Evolutionary conservation across 2,113 vertebrate genomes (phyloP).

Genomic region (Stigmatopora nigra): DNA sequence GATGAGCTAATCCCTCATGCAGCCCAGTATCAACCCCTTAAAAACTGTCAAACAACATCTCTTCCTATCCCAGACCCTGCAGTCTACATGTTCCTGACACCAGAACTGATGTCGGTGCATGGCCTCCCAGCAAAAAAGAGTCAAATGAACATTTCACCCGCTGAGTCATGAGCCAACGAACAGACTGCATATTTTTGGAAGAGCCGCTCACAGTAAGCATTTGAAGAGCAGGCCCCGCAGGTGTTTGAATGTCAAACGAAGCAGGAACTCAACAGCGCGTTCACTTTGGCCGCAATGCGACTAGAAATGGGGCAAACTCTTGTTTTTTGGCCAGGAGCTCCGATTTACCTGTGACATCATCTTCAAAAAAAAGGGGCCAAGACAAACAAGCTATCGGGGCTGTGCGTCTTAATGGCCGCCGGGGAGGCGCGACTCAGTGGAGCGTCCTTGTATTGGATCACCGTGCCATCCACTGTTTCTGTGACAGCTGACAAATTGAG

Average conservation of each 20-base stretch:
- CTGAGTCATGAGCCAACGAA: not conserved
- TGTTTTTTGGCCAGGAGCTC: constrained; percentile 33
- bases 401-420: constrained; percentile 13
- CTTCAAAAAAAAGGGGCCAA: constrained; percentile 28
- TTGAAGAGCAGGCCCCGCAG: constrained; percentile 26
- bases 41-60: not conserved
- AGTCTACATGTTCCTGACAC: not conserved
- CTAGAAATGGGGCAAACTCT: constrained; percentile 43
- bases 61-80: not conserved
- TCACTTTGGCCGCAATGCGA: constrained; percentile 25
- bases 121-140: not conserved
- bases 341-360: constrained; percentile 34
- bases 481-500: constrained; percentile 42
- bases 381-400: constrained; percentile 25
- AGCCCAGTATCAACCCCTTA: not conserved
- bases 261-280: constrained; percentile 28
- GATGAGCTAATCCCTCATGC: no score
- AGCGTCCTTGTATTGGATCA: constrained; percentile 15
- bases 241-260: constrained; percentile 38
- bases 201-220: constrained; percentile 15
- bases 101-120: not conserved
- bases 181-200: constrained; percentile 1
- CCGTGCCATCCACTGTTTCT: constrained; percentile 1
- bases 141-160: not conserved
- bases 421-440: constrained; percentile 18